Percentiles rank a stretch among this genome's conserved stretches.
These are phyloP conservation scores for Apeira syringaria DNA, from an alignment of 2,888 invertebrate species.

Conservation along the genomic window DNA sequence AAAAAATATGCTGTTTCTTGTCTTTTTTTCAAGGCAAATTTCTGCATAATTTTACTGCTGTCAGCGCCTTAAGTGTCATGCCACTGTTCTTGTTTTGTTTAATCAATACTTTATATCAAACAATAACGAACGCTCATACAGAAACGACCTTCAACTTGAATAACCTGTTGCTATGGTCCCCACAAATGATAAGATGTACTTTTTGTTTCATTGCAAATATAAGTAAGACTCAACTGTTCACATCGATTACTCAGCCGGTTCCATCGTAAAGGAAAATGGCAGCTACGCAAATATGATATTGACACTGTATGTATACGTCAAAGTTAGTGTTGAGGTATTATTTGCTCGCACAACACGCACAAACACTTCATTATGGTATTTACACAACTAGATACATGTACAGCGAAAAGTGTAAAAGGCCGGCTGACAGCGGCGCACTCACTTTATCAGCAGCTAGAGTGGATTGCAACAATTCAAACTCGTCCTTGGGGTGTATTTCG, in stretches of 20 bases:
- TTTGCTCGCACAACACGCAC: slow-evolving; percentile 5
- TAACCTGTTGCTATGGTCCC: no score
- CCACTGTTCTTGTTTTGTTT: no score
- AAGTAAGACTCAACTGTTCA: no score
- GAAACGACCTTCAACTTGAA: no score
- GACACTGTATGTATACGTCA: slow-evolving; percentile 4
- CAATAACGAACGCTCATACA: no score
- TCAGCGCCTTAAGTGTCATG: no score
- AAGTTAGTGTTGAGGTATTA: background rate
- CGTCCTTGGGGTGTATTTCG: slow-evolving; percentile 92
- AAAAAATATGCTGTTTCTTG: no score
- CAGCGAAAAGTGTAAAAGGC: slow-evolving; percentile 26
- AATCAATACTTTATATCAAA: no score
- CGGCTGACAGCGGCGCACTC: slow-evolving; percentile 51
- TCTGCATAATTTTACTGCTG: no score
- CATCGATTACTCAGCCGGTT: background rate
- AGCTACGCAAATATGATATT: background rate
- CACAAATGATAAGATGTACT: no score
- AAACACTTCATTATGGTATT: background rate
- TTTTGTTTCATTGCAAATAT: no score
- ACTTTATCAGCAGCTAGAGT: slow-evolving; percentile 70
- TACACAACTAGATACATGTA: slow-evolving; percentile 19
- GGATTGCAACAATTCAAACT: slow-evolving; percentile 80
- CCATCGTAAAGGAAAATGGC: background rate
- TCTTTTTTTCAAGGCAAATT: no score